A percentile compares a stretch with the other conserved stretches of the same genome.
Conservation (phyloP, 2,113 vertebrate species). For the Heliornis fulica region DNA sequence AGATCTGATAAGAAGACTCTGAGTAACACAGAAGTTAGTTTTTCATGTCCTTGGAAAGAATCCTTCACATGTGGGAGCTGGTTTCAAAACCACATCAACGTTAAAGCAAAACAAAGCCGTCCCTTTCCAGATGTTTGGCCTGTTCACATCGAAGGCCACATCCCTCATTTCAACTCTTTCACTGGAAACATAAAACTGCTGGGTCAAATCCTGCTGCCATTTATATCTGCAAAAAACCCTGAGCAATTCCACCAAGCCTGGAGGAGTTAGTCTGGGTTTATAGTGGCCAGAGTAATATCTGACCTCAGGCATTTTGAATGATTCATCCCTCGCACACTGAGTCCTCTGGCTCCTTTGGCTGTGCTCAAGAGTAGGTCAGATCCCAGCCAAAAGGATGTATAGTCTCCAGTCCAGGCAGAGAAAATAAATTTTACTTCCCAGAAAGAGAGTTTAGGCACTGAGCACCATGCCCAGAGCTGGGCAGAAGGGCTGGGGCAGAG, state of each 20-base stretch:
- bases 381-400: background rate
- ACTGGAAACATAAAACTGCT: background rate
- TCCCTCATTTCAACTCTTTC: background rate
- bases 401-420: background rate
- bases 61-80: background rate
- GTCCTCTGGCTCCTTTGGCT: background rate
- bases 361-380: background rate
- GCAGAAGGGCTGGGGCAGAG: background rate
- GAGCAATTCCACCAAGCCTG: background rate
- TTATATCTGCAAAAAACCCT: background rate
- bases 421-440: background rate
- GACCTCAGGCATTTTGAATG: background rate
- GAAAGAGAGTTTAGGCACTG: background rate
- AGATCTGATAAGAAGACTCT: background rate
- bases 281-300: background rate
- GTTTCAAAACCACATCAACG: background rate
- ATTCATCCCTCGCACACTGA: background rate
- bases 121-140: conserved; percentile 35
- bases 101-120: background rate
- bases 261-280: background rate
- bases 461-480: background rate
- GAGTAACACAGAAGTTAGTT: conserved; percentile 12
- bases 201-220: background rate
- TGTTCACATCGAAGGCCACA: background rate
- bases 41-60: background rate